phyloP scores from a whole-genome alignment of 2,797 vertebrate genomes.

The Coregonus ussuriensis region DNA sequence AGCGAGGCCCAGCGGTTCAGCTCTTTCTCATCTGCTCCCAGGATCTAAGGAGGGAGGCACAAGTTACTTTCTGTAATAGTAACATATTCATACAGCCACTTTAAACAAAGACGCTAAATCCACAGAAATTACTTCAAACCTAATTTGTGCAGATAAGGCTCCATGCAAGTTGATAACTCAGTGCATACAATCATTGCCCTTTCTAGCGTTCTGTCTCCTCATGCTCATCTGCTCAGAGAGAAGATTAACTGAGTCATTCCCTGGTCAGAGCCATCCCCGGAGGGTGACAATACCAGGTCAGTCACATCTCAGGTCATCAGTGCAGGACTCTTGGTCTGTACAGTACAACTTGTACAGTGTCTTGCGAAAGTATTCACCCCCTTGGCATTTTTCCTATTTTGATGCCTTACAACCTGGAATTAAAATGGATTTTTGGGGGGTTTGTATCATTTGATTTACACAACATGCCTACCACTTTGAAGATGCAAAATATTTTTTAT shows the following conservation, averaged over 20 bases:
- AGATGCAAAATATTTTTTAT: too few relatives aligned
- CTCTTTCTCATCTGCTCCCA: constrained; percentile 84
- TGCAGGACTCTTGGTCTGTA: constrained; percentile 46
- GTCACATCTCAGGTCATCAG: constrained; percentile 73
- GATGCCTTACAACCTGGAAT: too few relatives aligned
- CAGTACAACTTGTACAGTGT: background rate
- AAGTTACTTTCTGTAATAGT: background rate
- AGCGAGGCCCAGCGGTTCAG: constrained; percentile 90
- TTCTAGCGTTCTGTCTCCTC: background rate
- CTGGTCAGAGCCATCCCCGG: constrained; percentile 76
- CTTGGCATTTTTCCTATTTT: too few relatives aligned
- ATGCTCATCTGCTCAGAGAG: constrained; percentile 77
- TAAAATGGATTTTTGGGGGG: too few relatives aligned
- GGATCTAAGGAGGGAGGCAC: constrained; percentile 70
- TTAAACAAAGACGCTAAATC: background rate
- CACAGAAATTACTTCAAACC: background rate
- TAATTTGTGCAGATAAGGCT: background rate
- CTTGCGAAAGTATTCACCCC: too few relatives aligned
- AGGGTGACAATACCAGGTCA: constrained; percentile 80
- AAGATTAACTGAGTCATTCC: constrained; percentile 78
- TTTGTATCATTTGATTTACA: too few relatives aligned
- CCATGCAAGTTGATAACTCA: background rate
- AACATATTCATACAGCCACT: background rate
- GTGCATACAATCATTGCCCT: background rate
- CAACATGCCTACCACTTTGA: too few relatives aligned